Evolutionary conservation across 2,888 invertebrate species (phyloP), one percentile per base, ranked within the genome.

Genomic region (Lathronympha strigana): DNA sequence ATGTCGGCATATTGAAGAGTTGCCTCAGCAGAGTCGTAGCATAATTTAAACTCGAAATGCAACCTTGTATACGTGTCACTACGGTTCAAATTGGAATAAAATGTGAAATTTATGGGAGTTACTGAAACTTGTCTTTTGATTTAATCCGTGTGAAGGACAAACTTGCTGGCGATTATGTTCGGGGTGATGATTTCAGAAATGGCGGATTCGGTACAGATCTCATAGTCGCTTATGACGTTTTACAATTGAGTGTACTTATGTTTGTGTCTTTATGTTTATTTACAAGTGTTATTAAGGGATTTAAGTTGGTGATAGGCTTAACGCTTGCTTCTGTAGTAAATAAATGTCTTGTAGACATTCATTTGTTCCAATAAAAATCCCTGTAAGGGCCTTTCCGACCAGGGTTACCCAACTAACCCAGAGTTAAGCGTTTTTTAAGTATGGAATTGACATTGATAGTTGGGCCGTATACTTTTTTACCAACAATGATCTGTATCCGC

Each of bases 281-380:
- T 38, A 54, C 38, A 54, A 33, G 36, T 5, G 23, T 36, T 54
- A 38, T 38, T 54, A 25, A 36, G 21, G 25, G 38, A 9, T 54
- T 54, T 38, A 53, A 53, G 53, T 53, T 36, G 33, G 15, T 38
- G 53, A 53, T 53, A 36, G 53, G 23, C 23, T 53, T 53, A 53
- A 53, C 15, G n/a, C 36, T 38, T 36, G 33, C 33, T 21, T 33
- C 33, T 21, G 3, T 36, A 6, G 19, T 53, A 53, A 53, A 36
- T 23, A 53, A 38, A 53, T n/a, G 28, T 6, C 23, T 47, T 47
- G 31, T 6, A 17, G 13, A 31, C 47, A 33, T 51, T n/a, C n/a
- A 21, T 8, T 31, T 6, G 1, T 31, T n/a, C n/a, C n/a, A n/a
- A n/a, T n/a, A n/a, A n/a, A n/a, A n/a, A n/a, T n/a, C n/a, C n/a